phyloP scores from a whole-genome alignment of 53 echinoderm and acorn worm species.

The Apostichopus leukothele region DNA sequence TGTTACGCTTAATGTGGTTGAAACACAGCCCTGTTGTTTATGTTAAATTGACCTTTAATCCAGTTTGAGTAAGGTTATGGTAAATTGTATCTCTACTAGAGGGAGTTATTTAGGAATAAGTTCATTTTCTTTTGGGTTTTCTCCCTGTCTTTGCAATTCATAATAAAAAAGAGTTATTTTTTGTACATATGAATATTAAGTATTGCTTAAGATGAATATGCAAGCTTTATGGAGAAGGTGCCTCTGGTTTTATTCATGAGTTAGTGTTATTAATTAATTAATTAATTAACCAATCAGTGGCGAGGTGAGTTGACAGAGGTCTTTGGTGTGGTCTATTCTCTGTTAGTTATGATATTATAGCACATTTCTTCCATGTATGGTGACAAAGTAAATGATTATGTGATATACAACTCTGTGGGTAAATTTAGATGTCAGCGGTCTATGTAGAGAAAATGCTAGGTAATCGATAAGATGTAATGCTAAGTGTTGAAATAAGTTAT shows the following conservation, averaged over 20 bases:
- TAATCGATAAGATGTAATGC: too few relatives aligned
- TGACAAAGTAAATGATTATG: not conserved
- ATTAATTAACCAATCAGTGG: not conserved
- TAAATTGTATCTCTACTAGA: too few relatives aligned
- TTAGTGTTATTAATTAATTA: not conserved
- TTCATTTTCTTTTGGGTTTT: not conserved
- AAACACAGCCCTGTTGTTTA: too few relatives aligned
- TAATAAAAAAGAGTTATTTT: constrained; percentile 6
- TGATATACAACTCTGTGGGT: not conserved
- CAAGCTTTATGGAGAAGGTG: constrained; percentile 11
- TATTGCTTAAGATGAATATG: constrained; percentile 35
- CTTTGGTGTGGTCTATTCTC: not conserved
- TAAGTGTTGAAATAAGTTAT: too few relatives aligned
- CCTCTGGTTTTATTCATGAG: not conserved
- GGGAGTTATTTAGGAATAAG: too few relatives aligned
- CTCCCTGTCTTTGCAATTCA: not conserved
- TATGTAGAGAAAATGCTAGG: too few relatives aligned
- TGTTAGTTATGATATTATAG: not conserved
- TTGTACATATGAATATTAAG: constrained; percentile 35
- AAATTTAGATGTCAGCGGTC: not conserved
- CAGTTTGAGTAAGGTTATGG: too few relatives aligned
- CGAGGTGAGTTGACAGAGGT: not conserved
- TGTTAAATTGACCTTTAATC: too few relatives aligned
- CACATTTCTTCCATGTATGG: not conserved
- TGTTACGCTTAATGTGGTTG: too few relatives aligned